Base-by-base conservation (phyloP, 2,113 vertebrate genomes). In the Aegithalos caudatus region DNA sequence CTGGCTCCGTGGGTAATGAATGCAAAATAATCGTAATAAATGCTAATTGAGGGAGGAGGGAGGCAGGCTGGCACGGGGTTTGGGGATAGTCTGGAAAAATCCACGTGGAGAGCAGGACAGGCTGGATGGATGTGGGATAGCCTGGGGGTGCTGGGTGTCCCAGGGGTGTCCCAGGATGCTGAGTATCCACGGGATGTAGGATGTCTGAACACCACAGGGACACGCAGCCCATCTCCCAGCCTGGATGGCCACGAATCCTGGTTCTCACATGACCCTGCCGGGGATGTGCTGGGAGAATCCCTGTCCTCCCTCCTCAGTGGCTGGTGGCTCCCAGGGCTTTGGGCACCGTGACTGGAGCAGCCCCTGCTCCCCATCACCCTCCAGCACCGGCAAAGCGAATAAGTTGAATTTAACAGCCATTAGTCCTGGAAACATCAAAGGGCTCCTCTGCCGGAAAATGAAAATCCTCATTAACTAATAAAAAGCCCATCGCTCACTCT, bases 401-500 rank as follows among this genome's bases (percentile, higher is more conserved):
- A 18, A 54, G 90, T 93, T 82, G 93, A 92, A 96, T 91, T 94
- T 82, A 95, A 60, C 95, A 95, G 86, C 86, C 86, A 56, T 96
- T 92, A 96, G 95, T 66, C 82, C 81, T 80, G 95, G 80, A 38
- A 93, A 84, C 95, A 97, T 95, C 96, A 96, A 95, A 97, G 92
- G 79, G 88, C 65, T 70, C 83, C 88, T 88, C 94, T 62, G 72
- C 76, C 44, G 92, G 85, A 86, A 95, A 94, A 97, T 95, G 91
- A 95, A 97, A 97, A 95, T 96, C 96, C 96, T 97, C 97, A 96
- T 97, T 97, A 97, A 94, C 96, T 96, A 97, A 97, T 97, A 96
- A 97, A 97, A 97, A 97, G 96, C 96, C 96, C 94, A 85, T 95
- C 56, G 14, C 96, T 96, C 95, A 69, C 91, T 95, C 95, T 79